Conservation (phyloP, 2,888 invertebrate genomes). For the Diaperis boleti region DNA sequence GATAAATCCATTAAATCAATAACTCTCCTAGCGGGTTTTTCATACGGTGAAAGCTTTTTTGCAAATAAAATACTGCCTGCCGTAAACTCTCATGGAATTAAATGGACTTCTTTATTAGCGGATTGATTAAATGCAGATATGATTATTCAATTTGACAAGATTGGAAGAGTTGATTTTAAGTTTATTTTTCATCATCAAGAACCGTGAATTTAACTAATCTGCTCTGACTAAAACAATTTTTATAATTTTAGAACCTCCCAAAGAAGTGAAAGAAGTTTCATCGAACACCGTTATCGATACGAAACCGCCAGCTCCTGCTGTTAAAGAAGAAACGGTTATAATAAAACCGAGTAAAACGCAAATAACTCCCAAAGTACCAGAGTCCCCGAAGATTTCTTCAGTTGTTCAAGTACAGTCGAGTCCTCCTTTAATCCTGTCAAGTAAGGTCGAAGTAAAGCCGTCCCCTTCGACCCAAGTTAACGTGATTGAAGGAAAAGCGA, state of each 20-base stretch:
- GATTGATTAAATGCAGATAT: too few relatives aligned
- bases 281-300: slow-evolving; percentile 62
- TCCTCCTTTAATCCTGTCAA: slow-evolving; percentile 59
- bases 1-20: too few relatives aligned
- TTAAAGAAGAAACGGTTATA: slow-evolving; percentile 44
- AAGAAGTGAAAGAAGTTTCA: slow-evolving; percentile 52
- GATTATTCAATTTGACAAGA: too few relatives aligned
- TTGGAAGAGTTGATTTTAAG: too few relatives aligned
- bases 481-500: slow-evolving; percentile 54
- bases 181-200: too few relatives aligned
- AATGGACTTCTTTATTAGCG: too few relatives aligned
- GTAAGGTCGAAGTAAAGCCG: slow-evolving; percentile 71
- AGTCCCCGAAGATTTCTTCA: slow-evolving; percentile 59
- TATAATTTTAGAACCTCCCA: slow-evolving; percentile 45
- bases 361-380: slow-evolving; percentile 65
- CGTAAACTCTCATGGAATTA: too few relatives aligned
- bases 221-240: slow-evolving; percentile 17
- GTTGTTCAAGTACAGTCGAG: slow-evolving; percentile 57
- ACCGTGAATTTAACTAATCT: too few relatives aligned
- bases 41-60: too few relatives aligned
- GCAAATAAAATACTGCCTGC: too few relatives aligned
- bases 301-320: slow-evolving; percentile 53
- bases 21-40: too few relatives aligned
- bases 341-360: slow-evolving; percentile 67
- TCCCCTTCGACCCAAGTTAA: slow-evolving; percentile 66